Conservation (phyloP, 2,113 vertebrate genomes). For the Syrrhaptes paradoxus region DNA sequence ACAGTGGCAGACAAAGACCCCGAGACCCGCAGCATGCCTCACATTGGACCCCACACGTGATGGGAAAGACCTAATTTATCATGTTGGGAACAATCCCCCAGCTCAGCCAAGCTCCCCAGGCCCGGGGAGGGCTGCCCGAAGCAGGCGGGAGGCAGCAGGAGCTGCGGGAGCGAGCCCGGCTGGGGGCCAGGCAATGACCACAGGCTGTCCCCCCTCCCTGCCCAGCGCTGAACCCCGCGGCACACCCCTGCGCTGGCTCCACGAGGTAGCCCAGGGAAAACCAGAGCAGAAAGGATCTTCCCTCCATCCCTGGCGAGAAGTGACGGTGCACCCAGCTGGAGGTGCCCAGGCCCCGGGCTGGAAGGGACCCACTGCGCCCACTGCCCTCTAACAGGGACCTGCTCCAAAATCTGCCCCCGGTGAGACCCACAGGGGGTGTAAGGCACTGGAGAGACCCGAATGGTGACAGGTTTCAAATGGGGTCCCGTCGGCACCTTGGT, state of each 20-base stretch:
- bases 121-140: not conserved
- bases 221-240: not conserved
- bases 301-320: not conserved
- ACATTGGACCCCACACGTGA: not conserved
- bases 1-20: not conserved
- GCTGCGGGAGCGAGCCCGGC: not conserved
- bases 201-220: not conserved
- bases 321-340: not conserved
- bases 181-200: not conserved
- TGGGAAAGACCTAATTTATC: not conserved
- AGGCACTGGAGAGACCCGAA: not conserved
- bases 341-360: accelerated
- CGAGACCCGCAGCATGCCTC: not conserved
- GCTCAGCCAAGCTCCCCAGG: not conserved
- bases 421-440: not conserved
- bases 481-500: not conserved
- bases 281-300: not conserved
- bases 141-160: not conserved
- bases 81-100: accelerated
- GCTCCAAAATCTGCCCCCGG: not conserved
- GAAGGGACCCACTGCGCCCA: accelerated
- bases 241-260: not conserved
- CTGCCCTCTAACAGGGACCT: too few relatives aligned
- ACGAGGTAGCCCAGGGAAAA: not conserved
- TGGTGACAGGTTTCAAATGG: not conserved